Base-by-base conservation (phyloP, 2,797 vertebrate species). In the Hydrophis major region DNA sequence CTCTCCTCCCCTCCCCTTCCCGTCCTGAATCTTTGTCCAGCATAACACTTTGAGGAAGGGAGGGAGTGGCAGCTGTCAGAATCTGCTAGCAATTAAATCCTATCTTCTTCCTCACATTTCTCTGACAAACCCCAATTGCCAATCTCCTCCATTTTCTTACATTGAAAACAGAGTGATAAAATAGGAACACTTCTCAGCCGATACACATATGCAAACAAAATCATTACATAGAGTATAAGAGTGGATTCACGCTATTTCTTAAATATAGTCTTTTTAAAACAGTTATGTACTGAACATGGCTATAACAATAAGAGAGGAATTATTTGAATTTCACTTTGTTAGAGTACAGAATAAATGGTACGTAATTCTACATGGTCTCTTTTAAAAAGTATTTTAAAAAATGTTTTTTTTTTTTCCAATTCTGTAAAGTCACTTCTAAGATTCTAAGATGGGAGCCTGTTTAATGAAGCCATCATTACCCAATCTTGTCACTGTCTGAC, bases 401-500 rank as follows among this genome's bases (percentile, higher is more conserved):
- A 88, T 37, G 78, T 28, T 60, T 63, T 42, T 28, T 42, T 28
- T 37, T 63, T 60, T 28, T 56, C 66, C 27, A 56, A 91, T 32
- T 61, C 12, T 86, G 57, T 66, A 91, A 56, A 92, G 1, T 69
- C 20, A 89, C 53, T 61, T 83, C 59, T 86, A 86, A 86, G 50
- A 7, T 47, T 83, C 59, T 86, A 86, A 86, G 50, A 7, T 47
- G 69, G 91, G 27, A 86, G 90, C 27, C 18, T 88, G 59, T 90
- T 90, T 94, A 92, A 92, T 90, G 89, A 92, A 94, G 55, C 61
- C 83, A 93, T 88, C 89, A 61, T 53, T 83, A 59, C 47, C 92
- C 14, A 90, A 42, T 2, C 28, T 50, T 61, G 66, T 69, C 37
- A 56, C n/a, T 14, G 47, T 89, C 25, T 87, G 87, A 93, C 87